These are phyloP conservation scores for Helicolenus hilgendorfi DNA, from an alignment of 2,797 vertebrate species.

Conservation along the genomic window DNA sequence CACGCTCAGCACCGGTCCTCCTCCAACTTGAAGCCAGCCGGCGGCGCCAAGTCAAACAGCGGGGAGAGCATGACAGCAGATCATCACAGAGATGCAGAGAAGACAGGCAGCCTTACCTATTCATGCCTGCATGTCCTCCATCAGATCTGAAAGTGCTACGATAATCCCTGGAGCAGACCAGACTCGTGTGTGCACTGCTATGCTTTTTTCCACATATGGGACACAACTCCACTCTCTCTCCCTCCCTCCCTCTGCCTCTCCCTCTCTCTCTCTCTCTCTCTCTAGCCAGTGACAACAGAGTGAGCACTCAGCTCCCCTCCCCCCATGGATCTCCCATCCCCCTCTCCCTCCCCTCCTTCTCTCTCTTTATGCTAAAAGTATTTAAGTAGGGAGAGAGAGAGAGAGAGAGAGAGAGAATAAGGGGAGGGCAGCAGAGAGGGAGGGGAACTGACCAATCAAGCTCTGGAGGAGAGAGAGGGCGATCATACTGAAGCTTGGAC, in stretches of 20 bases:
- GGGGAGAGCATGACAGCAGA: conserved; percentile 64
- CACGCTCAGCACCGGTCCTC: conserved; percentile 35
- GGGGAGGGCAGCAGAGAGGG: conserved; percentile 69
- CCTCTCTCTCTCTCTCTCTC: conserved; percentile 48
- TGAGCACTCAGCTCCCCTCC: conserved; percentile 86
- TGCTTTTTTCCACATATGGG: conserved; percentile 91
- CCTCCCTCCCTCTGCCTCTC: conserved; percentile 37
- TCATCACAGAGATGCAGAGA: conserved; percentile 67
- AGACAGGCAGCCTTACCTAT: conserved; percentile 84
- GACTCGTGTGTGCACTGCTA: conserved; percentile 81
- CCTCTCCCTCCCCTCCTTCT: conserved; percentile 78
- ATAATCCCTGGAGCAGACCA: conserved; percentile 89
- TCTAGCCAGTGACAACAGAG: conserved; percentile 88
- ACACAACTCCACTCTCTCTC: conserved; percentile 75
- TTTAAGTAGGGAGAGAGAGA: conserved; percentile 85
- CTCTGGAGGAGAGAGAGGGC: conserved; percentile 64
- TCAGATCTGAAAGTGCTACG: conserved; percentile 82
- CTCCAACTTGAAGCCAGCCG: conserved; percentile 65
- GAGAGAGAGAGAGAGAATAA: conserved; percentile 69
- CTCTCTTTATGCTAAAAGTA: conserved; percentile 91
- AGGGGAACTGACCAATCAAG: conserved; percentile 82
- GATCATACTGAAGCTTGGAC: conserved; percentile 58
- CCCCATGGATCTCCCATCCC: conserved; percentile 87
- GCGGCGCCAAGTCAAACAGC: conserved; percentile 56
- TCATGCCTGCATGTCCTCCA: conserved; percentile 89